Evolutionary conservation across 2,888 invertebrate genomes (phyloP), one percentile per base, ranked within the genome.

Genomic region (Cryptophagus acutangulus): DNA sequence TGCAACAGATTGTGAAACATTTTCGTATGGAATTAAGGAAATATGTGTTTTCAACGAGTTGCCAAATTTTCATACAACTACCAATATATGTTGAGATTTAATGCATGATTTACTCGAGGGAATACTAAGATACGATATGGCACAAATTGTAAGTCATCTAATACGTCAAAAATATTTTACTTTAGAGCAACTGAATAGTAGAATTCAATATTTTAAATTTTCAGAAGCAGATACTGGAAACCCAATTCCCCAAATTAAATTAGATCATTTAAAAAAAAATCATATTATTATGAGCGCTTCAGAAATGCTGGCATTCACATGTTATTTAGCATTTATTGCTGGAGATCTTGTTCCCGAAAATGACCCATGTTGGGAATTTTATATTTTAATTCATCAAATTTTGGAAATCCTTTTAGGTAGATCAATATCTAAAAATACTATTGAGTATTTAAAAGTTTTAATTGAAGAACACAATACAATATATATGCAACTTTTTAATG

Each of bases 401-500:
- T 15, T 45, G n/a, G n/a, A 46, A 28, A 38, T 46, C 15, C 33
- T 42, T 12, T 33, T 37, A 25, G 39, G 30, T 15, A 28, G 24
- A 28, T 20, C 17, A 16, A 25, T 43, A 35, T 40, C 36, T 24
- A 14, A 25, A 14, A 17, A 34, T 17, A 17, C 33, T 16, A 15
- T 41, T 12, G 9, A 30, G 16, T 28, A 39, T 36, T 39, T 52
- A 33, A 29, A 29, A 15, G 20, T 16, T 31, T 14, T 53, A 17
- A 46, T 53, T 20, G 12, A 35, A n/a, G 44, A 47, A 28, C 52
- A 52, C 25, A 42, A 53, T 36, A 20, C 13, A 13, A 12, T 48
- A 17, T 46, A 46, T 25, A 28, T 36, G 9, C 4, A 40, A 20
- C 8, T 47, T 13, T 47, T 49, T 17, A 36, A 38, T 17, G 35